Percentiles rank a stretch among this genome's conserved stretches.
Conservation (phyloP, 2,113 vertebrate species). For the Phycodurus eques region DNA sequence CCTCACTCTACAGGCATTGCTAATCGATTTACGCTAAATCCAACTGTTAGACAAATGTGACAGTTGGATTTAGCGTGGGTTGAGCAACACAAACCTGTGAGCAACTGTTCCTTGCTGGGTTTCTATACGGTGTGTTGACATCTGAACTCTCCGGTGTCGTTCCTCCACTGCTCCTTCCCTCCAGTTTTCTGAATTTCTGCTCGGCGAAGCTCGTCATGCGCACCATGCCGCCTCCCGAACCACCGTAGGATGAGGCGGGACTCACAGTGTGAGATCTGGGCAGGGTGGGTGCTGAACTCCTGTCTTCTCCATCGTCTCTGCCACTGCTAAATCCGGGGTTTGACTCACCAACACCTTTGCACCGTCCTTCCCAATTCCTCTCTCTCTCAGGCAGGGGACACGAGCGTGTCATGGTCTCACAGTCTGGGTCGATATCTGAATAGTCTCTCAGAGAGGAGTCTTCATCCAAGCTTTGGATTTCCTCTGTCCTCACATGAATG, state of each 20-base stretch:
- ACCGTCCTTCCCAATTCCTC: constrained; percentile 25
- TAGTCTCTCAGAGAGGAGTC: constrained; percentile 95
- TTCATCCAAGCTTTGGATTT: constrained; percentile 94
- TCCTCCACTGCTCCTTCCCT: constrained; percentile 89
- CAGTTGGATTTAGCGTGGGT: not conserved
- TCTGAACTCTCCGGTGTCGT: constrained; percentile 93
- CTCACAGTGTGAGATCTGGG: constrained; percentile 85
- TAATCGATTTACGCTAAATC: too few relatives aligned
- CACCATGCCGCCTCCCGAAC: constrained; percentile 80
- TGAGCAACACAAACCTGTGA: constrained; percentile 70
- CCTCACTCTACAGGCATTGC: too few relatives aligned
- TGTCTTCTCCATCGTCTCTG: constrained; percentile 58
- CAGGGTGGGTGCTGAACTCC: constrained; percentile 78
- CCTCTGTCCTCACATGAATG: constrained; percentile 93
- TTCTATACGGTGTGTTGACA: constrained; percentile 80
- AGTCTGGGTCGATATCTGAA: constrained; percentile 93
- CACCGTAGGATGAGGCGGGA: constrained; percentile 85
- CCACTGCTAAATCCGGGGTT: constrained; percentile 19
- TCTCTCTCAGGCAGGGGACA: constrained; percentile 58
- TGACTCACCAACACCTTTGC: constrained; percentile 16
- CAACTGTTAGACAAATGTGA: too few relatives aligned
- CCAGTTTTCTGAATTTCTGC: constrained; percentile 92
- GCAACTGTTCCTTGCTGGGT: constrained; percentile 73
- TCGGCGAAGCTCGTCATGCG: constrained; percentile 99
- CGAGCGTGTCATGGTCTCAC: constrained; percentile 71